These are phyloP conservation scores for Caenorhabditis doughertyi DNA, from an alignment of 2,888 invertebrate genomes.

Conservation along the genomic window DNA sequence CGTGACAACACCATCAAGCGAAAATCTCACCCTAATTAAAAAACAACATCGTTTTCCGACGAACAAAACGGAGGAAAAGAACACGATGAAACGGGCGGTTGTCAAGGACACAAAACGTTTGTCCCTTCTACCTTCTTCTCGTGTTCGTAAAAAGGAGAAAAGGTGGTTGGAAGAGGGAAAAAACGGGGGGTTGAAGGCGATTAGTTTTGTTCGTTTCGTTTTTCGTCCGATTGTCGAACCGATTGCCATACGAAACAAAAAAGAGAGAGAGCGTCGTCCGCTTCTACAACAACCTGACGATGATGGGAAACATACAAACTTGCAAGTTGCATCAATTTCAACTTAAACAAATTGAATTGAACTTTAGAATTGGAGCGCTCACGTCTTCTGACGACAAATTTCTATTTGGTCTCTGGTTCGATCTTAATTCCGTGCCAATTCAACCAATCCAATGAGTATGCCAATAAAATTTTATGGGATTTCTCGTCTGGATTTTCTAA, in stretches of 20 bases:
- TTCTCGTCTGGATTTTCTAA: conserved; percentile 8
- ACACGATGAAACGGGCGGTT: conserved; percentile 19
- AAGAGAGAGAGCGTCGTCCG: neutral
- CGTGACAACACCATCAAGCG: neutral
- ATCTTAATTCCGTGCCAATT: neutral
- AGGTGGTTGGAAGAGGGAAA: neutral
- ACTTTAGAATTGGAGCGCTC: too few species aligned
- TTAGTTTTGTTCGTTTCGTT: conserved; percentile 53
- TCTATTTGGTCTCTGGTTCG: neutral
- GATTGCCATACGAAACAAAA: neutral
- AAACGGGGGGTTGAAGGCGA: conserved; percentile 36
- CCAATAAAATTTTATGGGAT: conserved; percentile 25
- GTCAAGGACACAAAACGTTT: conserved; percentile 34
- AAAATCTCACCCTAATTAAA: neutral
- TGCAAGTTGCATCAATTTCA: too few species aligned
- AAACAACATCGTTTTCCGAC: neutral
- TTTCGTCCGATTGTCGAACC: conserved; percentile 19
- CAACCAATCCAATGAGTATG: neutral
- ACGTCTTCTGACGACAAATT: neutral
- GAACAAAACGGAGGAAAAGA: conserved; percentile 3
- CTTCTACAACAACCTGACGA: neutral
- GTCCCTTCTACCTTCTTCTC: neutral
- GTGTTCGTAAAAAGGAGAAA: conserved; percentile 34
- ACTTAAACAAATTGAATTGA: too few species aligned
- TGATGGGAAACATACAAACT: conserved; percentile 13